These are phyloP conservation scores for Ochlodes sylvanus DNA, from an alignment of 2,888 invertebrate species.

Conservation along the genomic window DNA sequence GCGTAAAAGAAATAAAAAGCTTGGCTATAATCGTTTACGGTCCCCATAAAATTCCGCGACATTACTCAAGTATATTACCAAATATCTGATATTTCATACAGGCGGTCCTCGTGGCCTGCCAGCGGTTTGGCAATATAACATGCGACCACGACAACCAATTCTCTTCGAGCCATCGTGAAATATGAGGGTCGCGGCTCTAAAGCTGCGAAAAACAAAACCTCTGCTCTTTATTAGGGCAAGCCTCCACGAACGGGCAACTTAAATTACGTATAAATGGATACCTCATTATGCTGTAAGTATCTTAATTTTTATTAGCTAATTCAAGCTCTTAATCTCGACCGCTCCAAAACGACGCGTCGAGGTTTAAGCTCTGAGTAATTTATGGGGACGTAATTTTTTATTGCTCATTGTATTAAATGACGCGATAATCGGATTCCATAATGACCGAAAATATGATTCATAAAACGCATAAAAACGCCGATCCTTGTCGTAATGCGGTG, in stretches of 20 bases:
- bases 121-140: conserved; percentile 48
- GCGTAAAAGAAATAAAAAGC: conserved; percentile 16
- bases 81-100: conserved; percentile 41
- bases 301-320: conserved; percentile 58
- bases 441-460: conserved; percentile 56
- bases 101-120: conserved; percentile 43
- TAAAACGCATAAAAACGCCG: conserved; percentile 59
- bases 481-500: conserved; percentile 55
- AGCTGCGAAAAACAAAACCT: conserved; percentile 63
- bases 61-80: conserved; percentile 36
- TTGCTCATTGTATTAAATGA: conserved; percentile 58
- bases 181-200: conserved; percentile 66
- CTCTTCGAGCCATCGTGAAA: conserved; percentile 67
- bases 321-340: conserved; percentile 62
- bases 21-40: conserved; percentile 27
- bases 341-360: conserved; percentile 56
- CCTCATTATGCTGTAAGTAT: conserved; percentile 30
- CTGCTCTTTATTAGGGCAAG: conserved; percentile 56
- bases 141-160: conserved; percentile 60
- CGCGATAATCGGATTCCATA: conserved; percentile 65
- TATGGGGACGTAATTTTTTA: conserved; percentile 66
- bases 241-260: conserved; percentile 53
- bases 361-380: conserved; percentile 61
- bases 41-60: conserved; percentile 30
- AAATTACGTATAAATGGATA: conserved; percentile 47